Evolutionary conservation across 1,140 invertebrate species (phyloP), one percentile per base, ranked within the genome.

Genomic region (Batillaria attramentaria): DNA sequence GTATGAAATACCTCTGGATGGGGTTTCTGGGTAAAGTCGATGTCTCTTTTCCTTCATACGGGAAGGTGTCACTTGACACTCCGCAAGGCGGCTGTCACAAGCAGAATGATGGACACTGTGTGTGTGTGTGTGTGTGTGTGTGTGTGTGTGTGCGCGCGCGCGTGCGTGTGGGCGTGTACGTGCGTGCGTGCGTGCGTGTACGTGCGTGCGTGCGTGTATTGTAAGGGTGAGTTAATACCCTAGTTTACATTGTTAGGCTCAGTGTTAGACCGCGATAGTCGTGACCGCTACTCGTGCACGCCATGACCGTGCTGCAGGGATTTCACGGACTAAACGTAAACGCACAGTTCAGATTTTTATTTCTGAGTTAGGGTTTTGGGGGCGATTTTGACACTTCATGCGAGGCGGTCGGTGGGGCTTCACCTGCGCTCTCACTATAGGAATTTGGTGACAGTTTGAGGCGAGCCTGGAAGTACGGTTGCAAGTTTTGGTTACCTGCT

Each of bases 181-280:
- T 50, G 74, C 6, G 60, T 37, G 46, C 0, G 60, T 2, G 74
- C 16, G 60, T 28, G 74, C n/a, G 74, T 33, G 74, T 28, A 57
- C 24, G 39, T 33, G 74, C 39, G 60, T 42, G 60, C 39, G 54
- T 5, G n/a, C 18, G 72, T 16, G n/a, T 1, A 46, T 0, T 5
- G 3, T 31, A 33, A 54, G 20, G 5, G 72, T 10, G n/a, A 24
- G 10, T 16, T 1, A 43, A 35, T 41, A 28, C 41, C n/a, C n/a
- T n/a, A n/a, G n/a, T n/a, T n/a, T n/a, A n/a, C n/a, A n/a, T n/a
- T n/a, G n/a, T n/a, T n/a, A n/a, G n/a, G n/a, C n/a, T n/a, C n/a
- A n/a, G n/a, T n/a, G n/a, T n/a, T 31, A 54, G 3, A 46, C 8
- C 20, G 43, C n/a, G 72, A 46, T 8, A 46, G 72, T 18, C 8